Percentiles rank a stretch among this genome's conserved stretches.
phyloP scores from a whole-genome alignment of 2,113 vertebrate genomes.

The Paratilapia polleni region DNA sequence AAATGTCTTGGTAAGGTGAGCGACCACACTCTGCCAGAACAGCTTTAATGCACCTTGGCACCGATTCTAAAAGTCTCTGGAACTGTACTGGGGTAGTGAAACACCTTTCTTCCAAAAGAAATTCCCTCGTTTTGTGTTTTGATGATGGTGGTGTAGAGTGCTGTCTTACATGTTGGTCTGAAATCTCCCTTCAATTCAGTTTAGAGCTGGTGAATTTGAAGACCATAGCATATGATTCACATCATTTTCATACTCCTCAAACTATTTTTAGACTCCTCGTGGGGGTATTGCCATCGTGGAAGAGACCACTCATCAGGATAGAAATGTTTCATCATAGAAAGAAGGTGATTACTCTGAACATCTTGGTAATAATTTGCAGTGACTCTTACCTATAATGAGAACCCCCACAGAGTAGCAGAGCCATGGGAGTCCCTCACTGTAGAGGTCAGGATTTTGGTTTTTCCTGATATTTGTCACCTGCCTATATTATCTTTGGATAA shows the following conservation, averaged over 20 bases:
- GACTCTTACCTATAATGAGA: not conserved
- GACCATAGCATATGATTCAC: not conserved
- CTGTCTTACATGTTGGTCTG: not conserved
- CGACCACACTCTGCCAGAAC: not conserved
- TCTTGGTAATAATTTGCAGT: no score
- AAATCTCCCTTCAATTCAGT: not conserved
- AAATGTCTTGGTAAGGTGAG: not conserved
- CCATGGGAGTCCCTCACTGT: no score
- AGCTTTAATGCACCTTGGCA: not conserved
- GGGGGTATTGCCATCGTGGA: not conserved
- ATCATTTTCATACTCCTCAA: not conserved
- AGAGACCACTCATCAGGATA: no score
- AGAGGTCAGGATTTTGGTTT: not conserved
- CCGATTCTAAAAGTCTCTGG: not conserved
- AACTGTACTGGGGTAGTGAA: fast-evolving
- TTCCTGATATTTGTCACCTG: not conserved
- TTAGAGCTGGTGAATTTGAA: not conserved
- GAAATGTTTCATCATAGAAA: no score
- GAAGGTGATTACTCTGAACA: no score
- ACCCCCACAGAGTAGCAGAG: not conserved
- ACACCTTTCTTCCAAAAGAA: not conserved
- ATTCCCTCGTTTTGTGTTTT: not conserved
- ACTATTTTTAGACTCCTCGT: not conserved
- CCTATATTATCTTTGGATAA: no score
- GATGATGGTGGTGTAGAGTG: not conserved